Evolutionary conservation across 2,113 vertebrate genomes (phyloP), one percentile per base, ranked within the genome.

Genomic region (Pituophis catenifer): DNA sequence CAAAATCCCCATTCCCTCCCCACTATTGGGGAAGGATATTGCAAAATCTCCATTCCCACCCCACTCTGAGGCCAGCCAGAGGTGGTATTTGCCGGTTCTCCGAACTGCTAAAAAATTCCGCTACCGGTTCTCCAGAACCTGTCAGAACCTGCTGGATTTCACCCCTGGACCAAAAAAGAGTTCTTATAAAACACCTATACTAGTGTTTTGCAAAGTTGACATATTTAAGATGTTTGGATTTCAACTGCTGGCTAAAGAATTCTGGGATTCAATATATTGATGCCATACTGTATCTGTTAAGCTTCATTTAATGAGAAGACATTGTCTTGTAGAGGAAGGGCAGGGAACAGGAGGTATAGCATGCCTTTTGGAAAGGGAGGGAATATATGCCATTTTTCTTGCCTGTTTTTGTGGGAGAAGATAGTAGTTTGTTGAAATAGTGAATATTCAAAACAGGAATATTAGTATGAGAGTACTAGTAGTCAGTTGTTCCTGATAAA

Each of bases 371-470:
- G 81, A 70, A 53, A 17, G 5, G 19, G 21, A n/a, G 26, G 19
- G 11, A 90, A 55, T 70, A 70, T 70, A 70, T 70, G 53, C 62
- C 33, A 89, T 85, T 54, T 94, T 89, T 93, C 93, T 75, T 70
- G 52, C 89, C 92, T 29, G 44, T 95, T 97, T 96, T 94, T 93
- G 91, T 92, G 93, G 87, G 94, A 94, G 65, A 93, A 94, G 96
- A 96, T 95, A 91, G 94, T 89, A n/a, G 88, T 97, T 97, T 97
- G n/a, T 97, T 94, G 75, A 95, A 96, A 95, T 91, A 93, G 93
- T 94, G 92, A 94, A 95, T 97, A 97, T 97, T 97, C 96, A 97
- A 97, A 93, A 97, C 94, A 94, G 89, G 91, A 1, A 93, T 96
- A 93, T 96, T 97, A 96, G 92, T 95, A 96, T 94, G 89, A 92